phyloP scores from a whole-genome alignment of 2,797 vertebrate genomes.

The Esox masquinongy region DNA sequence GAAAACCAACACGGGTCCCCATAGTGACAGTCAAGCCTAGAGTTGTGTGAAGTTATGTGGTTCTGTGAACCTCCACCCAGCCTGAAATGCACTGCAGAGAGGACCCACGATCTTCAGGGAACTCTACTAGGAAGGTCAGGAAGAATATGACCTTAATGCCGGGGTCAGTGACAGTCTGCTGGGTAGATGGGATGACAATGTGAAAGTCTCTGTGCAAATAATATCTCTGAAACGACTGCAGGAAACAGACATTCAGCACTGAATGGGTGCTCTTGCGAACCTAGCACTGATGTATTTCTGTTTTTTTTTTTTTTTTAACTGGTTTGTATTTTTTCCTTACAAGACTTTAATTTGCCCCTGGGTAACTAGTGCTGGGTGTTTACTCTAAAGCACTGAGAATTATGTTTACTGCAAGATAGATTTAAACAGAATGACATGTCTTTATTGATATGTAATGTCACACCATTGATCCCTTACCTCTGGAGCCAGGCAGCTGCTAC shows the following conservation, averaged over 20 bases:
- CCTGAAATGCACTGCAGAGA: conserved; percentile 32
- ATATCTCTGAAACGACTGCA: conserved; percentile 37
- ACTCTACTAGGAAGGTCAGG: conserved; percentile 41
- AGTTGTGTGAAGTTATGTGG: conserved; percentile 20
- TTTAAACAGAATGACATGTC: conserved; percentile 5
- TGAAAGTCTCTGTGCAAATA: conserved; percentile 40
- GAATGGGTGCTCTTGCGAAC: conserved; percentile 10
- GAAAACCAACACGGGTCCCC: conserved; percentile 44
- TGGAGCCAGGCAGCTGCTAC: conserved; percentile 48
- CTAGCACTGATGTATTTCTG: conserved; percentile 41
- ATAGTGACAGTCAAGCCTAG: conserved; percentile 7
- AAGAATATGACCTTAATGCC: background rate
- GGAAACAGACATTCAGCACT: conserved; percentile 15
- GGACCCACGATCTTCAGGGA: conserved; percentile 51
- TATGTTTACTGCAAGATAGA: conserved; percentile 27
- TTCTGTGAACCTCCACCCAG: background rate
- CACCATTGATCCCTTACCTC: conserved; percentile 25
- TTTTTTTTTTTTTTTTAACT: background rate
- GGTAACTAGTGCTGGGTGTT: background rate
- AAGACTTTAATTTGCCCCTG: conserved; percentile 10
- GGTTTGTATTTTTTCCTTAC: conserved; percentile 12
- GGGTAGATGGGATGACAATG: conserved; percentile 35
- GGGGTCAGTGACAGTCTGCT: background rate
- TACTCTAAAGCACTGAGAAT: conserved; percentile 25
- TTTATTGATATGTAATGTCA: conserved; percentile 13